Conservation (phyloP, 2,797 vertebrate species). For the Rallus crepitans region DNA sequence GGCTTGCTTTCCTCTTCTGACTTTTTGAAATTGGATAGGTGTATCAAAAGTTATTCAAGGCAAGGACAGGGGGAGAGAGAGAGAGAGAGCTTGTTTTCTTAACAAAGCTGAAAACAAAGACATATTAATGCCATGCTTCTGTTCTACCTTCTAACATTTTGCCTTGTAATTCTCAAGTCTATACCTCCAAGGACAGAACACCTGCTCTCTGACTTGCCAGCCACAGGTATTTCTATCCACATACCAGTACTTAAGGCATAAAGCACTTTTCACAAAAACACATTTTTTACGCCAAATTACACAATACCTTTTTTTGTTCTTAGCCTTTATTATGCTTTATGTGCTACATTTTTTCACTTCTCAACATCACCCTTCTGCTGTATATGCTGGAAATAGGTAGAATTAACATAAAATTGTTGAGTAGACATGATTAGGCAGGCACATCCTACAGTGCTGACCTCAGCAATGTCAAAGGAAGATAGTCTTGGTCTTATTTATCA, state of each 20-base stretch:
- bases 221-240: background rate
- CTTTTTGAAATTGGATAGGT: background rate
- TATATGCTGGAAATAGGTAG: background rate
- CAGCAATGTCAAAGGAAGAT: background rate
- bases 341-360: background rate
- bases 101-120: background rate
- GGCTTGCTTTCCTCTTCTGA: background rate
- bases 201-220: background rate
- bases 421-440: background rate
- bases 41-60: background rate
- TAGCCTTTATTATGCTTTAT: background rate
- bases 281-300: background rate
- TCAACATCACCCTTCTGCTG: background rate
- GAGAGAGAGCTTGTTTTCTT: background rate
- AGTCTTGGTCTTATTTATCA: background rate
- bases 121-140: too few relatives aligned
- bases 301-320: background rate
- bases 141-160: background rate
- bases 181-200: background rate
- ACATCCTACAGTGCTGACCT: background rate
- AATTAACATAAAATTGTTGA: background rate
- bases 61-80: background rate
- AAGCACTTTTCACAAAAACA: background rate
- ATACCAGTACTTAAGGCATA: background rate
- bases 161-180: background rate